Evolutionary conservation across 2,888 invertebrate species (phyloP).

Genomic region (Thereva unica): DNA sequence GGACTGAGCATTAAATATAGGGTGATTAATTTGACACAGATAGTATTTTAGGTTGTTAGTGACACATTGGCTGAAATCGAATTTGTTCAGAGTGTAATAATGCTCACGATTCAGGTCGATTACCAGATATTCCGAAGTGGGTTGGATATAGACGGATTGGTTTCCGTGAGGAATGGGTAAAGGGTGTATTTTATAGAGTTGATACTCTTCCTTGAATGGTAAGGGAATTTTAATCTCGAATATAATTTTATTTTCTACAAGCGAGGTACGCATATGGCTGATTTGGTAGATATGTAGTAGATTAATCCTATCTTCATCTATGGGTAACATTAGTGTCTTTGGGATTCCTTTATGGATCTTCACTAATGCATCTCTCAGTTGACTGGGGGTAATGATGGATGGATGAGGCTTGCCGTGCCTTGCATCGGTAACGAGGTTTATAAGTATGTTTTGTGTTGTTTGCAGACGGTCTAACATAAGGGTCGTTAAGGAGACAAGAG

Average conservation of each 20-base stretch:
- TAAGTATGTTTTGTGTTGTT: too few species aligned
- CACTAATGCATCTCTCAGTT: too few species aligned
- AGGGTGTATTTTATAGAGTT: not conserved
- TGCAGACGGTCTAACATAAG: too few species aligned
- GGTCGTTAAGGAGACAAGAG: too few species aligned
- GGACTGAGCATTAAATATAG: slow-evolving; percentile 4
- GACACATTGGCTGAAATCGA: slow-evolving; percentile 1
- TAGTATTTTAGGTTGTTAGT: slow-evolving; percentile 1
- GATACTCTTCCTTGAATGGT: slow-evolving; percentile 1
- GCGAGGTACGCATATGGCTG: not conserved
- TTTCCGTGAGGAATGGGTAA: not conserved
- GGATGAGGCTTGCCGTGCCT: too few species aligned
- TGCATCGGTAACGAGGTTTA: too few species aligned
- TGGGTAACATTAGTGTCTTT: too few species aligned
- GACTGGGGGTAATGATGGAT: too few species aligned
- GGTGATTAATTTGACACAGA: not conserved
- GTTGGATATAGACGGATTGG: slow-evolving; percentile 1
- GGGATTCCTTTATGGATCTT: too few species aligned
- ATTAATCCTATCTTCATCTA: too few species aligned
- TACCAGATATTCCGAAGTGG: slow-evolving; percentile 8
- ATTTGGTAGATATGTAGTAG: not conserved
- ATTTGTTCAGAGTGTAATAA: slow-evolving; percentile 11
- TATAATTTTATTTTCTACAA: slow-evolving; percentile 3
- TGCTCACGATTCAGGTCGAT: slow-evolving; percentile 4
- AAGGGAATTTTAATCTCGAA: not conserved